Conservation (phyloP, 2,113 vertebrate species). For the Galbula dea region DNA sequence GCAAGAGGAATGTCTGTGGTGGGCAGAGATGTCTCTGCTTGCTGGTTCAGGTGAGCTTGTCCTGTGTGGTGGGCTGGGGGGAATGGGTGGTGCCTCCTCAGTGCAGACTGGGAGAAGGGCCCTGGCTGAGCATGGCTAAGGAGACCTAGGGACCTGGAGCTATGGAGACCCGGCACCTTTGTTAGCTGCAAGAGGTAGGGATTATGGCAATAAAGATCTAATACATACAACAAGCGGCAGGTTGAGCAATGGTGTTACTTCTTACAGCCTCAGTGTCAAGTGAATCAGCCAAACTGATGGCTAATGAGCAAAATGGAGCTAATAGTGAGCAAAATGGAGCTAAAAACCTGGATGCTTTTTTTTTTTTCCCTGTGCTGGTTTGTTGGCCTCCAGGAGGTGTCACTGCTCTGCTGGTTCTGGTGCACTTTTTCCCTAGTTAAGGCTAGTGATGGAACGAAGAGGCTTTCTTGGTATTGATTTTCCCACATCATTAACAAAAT, state of each 20-base stretch:
- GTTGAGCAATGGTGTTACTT: neutral
- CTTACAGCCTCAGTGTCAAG: neutral
- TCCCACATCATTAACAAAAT: neutral
- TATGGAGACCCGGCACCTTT: neutral
- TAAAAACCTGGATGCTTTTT: neutral
- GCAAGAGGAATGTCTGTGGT: neutral
- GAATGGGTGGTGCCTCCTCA: neutral
- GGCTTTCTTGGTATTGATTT: neutral
- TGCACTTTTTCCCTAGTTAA: neutral
- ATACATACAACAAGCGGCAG: neutral
- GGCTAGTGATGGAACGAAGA: neutral
- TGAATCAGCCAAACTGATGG: neutral
- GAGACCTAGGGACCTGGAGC: neutral
- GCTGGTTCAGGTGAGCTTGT: neutral
- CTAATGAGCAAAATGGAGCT: neutral
- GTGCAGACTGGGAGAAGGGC: neutral
- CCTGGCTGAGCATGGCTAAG: too few species aligned
- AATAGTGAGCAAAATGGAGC: too few species aligned
- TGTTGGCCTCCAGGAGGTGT: constrained; percentile 9
- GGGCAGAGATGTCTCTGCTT: neutral
- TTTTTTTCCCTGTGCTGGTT: too few species aligned
- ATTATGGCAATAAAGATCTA: neutral
- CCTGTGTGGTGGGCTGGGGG: too few species aligned
- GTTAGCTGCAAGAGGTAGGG: neutral
- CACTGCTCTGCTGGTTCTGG: neutral